Conservation (phyloP, 2,113 vertebrate species). For the Datnioides undecimradiatus region DNA sequence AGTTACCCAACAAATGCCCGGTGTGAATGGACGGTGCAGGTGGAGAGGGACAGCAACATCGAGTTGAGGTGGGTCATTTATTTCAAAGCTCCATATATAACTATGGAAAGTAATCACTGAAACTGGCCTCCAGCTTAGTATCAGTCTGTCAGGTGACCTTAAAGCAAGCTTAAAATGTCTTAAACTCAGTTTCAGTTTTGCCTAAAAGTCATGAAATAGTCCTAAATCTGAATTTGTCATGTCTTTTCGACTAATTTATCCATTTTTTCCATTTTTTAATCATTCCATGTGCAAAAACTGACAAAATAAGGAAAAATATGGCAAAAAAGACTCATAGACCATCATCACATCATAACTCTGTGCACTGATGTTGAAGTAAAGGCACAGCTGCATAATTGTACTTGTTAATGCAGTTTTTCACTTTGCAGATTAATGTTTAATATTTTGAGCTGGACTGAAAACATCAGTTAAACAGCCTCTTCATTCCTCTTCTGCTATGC, state of each 20-base stretch:
- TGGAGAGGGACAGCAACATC: constrained; percentile 83
- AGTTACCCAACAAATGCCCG: constrained; percentile 91
- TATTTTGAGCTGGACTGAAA: background rate
- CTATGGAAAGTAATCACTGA: background rate
- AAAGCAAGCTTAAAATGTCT: background rate
- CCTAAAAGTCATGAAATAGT: no score
- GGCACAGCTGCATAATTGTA: background rate
- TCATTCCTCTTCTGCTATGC: background rate
- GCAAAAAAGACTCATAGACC: background rate
- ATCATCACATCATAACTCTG: background rate
- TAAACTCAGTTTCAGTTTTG: no score
- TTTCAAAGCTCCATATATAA: background rate
- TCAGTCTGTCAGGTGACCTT: background rate
- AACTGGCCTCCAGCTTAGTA: background rate
- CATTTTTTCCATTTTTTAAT: no score
- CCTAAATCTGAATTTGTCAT: no score
- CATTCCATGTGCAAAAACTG: background rate
- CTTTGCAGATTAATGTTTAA: background rate
- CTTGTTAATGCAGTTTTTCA: background rate
- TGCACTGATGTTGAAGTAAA: background rate
- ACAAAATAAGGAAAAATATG: background rate
- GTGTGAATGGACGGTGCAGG: constrained; percentile 91
- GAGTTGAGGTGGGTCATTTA: constrained; percentile 86
- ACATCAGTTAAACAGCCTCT: background rate
- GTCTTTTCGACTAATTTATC: no score